Evolutionary conservation across 2,797 vertebrate genomes (phyloP).

Genomic region (Ctenosaura bakeri): DNA sequence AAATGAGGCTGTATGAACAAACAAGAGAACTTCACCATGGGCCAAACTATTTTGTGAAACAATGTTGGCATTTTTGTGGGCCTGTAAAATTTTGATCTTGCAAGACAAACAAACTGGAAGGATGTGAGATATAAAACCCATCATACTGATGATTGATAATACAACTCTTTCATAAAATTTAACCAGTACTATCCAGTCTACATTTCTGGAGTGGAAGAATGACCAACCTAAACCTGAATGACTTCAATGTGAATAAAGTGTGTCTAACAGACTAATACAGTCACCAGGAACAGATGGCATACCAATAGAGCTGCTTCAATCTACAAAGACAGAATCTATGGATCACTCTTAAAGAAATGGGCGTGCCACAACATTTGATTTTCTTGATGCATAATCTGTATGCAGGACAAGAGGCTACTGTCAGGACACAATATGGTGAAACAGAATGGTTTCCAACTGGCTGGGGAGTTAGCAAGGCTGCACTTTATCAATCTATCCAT

Average conservation of each 20-base stretch:
- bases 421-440: too few relatives aligned
- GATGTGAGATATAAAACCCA: too few relatives aligned
- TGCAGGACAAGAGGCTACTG: too few relatives aligned
- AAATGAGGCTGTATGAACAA: not conserved
- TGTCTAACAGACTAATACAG: not conserved
- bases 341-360: too few relatives aligned
- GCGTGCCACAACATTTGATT: too few relatives aligned
- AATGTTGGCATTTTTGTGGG: not conserved
- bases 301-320: too few relatives aligned
- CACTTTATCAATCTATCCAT: too few relatives aligned
- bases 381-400: too few relatives aligned
- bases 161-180: not conserved
- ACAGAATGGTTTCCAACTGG: too few relatives aligned
- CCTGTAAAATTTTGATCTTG: not conserved
- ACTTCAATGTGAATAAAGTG: not conserved
- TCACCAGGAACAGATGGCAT: too few relatives aligned
- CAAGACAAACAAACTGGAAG: not conserved
- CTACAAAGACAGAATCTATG: too few relatives aligned
- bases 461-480: too few relatives aligned
- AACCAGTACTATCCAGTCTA: not conserved
- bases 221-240: not conserved
- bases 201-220: not conserved
- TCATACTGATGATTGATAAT: not conserved
- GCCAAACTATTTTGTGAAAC: constrained; percentile 2
- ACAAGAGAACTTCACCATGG: constrained; percentile 17